Evolutionary conservation across 2,113 vertebrate species (phyloP).

Genomic region (Paramormyrops kingsleyae): DNA sequence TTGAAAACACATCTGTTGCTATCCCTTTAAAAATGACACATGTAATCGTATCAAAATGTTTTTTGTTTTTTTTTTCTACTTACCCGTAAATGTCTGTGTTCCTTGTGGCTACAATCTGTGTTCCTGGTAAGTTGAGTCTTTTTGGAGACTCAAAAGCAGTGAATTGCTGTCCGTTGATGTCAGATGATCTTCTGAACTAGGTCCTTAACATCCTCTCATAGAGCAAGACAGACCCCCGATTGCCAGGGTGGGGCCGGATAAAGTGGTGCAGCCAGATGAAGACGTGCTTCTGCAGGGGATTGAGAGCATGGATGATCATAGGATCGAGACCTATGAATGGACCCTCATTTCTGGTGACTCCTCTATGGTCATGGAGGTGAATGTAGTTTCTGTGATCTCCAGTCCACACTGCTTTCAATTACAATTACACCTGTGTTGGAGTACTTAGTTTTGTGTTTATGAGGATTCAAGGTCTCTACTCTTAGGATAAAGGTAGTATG

Average conservation of each 20-base stretch:
- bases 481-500: not conserved
- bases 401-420: not conserved
- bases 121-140: not conserved
- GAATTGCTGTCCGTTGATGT: not conserved
- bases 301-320: slow-evolving; percentile 64
- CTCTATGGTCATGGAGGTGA: slow-evolving; percentile 63
- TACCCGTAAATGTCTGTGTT: not conserved
- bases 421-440: not conserved
- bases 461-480: not conserved
- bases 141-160: not conserved
- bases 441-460: not conserved
- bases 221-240: slow-evolving; percentile 64
- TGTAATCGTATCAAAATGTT: not conserved
- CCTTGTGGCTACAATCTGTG: not conserved
- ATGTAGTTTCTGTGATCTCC: not conserved
- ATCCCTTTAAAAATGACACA: not conserved
- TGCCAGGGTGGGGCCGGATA: slow-evolving; percentile 63
- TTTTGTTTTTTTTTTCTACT: not conserved
- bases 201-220: slow-evolving; percentile 33
- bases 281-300: slow-evolving; percentile 64
- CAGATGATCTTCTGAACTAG: slow-evolving; percentile 4
- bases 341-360: slow-evolving; percentile 50
- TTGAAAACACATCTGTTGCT: not conserved
- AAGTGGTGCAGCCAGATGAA: slow-evolving; percentile 75
- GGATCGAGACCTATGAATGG: slow-evolving; percentile 65